phyloP scores from a whole-genome alignment of 2,113 vertebrate genomes.

The Callocephalon fimbriatum region DNA sequence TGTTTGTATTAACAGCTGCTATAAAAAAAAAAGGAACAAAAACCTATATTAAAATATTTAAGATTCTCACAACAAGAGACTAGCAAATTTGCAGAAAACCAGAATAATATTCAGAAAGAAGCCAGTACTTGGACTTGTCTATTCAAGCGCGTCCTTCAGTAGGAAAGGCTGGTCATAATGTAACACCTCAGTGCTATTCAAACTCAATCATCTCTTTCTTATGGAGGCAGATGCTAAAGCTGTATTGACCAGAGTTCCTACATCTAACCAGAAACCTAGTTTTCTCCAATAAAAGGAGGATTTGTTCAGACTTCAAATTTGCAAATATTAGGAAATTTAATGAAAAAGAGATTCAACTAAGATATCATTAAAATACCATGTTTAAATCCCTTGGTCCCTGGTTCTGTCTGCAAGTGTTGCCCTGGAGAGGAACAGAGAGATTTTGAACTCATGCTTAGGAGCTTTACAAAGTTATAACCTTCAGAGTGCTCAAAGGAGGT shows the following conservation, averaged over 20 bases:
- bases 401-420: not conserved
- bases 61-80: not conserved
- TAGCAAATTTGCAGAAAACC: not conserved
- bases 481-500: not conserved
- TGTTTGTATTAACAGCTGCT: conserved; percentile 14
- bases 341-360: not conserved
- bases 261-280: not conserved
- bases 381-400: not conserved
- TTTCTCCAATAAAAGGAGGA: not conserved
- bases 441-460: not conserved
- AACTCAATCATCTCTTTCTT: not conserved
- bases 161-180: not conserved
- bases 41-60: not conserved
- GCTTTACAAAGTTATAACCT: not conserved
- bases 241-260: not conserved
- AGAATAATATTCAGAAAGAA: not conserved
- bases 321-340: not conserved
- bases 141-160: not conserved
- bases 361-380: not conserved
- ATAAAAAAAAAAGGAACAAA: conserved; percentile 11
- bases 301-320: not conserved
- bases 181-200: not conserved
- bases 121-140: not conserved
- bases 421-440: not conserved
- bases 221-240: not conserved